Evolutionary conservation across 2,113 vertebrate species (phyloP), one percentile per base, ranked within the genome.

Genomic region (Poecile atricapillus): DNA sequence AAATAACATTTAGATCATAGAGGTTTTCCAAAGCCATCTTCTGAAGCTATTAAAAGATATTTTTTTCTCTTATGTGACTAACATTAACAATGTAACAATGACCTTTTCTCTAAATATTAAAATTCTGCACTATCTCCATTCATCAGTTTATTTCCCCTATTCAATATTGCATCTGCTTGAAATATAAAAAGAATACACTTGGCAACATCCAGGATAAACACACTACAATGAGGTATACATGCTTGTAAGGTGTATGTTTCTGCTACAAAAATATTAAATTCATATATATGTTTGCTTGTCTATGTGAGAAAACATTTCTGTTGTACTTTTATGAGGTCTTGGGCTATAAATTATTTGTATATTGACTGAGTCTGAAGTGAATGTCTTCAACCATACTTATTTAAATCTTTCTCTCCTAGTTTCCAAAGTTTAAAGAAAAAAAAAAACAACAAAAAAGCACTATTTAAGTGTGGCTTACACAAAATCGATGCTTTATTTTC

Each of bases 351-450:
- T 77, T 10, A 64, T 9, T 43, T 60, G 24, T 46, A 10, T 43
- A 74, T 39, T 89, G 39, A 76, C 35, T 35, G 19, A 83, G 18
- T 41, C 37, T 58, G 46, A 12, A 83, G 3, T 31, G 25, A 91
- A 62, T 25, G 4, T n/a, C 28, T 90, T 85, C 41, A 55, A 16
- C 11, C 5, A 2, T 17, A 69, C 2, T 9, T 68, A 70, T 41
- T 75, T 56, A 91, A 81, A 87, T 50, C 15, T 65, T 11, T 37
- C 53, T 37, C 53, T 49, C 14, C 21, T 82, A 60, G 7, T 75
- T 87, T 82, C 58, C n/a, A 80, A 53, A 86, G 30, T 52, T 69
- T 35, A 76, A 85, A 89, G 43, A 31, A 64, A 75, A 88, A 88
- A 39, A 39, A 35, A 13, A 73, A 33, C 14, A 64, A n/a, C 47